Conservation (phyloP, 2,888 invertebrate genomes). For the Heteromyza rotundicornis region DNA sequence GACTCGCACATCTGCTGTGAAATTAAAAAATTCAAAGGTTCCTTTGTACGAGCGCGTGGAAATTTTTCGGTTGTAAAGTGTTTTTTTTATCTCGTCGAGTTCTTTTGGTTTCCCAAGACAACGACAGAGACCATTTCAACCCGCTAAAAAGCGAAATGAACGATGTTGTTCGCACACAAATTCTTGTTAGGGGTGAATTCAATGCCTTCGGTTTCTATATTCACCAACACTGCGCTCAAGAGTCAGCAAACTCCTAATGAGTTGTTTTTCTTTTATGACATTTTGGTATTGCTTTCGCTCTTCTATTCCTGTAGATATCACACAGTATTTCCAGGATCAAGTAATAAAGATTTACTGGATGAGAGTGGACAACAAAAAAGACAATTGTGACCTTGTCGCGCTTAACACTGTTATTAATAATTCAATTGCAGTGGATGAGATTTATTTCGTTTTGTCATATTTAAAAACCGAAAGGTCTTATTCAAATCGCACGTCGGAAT, state of each 20-base stretch:
- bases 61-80: background rate
- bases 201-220: background rate
- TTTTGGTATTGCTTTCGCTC: background rate
- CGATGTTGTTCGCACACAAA: background rate
- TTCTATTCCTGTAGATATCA: background rate
- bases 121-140: background rate
- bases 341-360: slow-evolving; percentile 33
- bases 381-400: background rate
- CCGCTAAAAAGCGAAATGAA: background rate
- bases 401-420: too few species aligned
- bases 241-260: slow-evolving; percentile 10
- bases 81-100: background rate
- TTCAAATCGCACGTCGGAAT: too few species aligned
- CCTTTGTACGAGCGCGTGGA: background rate
- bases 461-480: too few species aligned
- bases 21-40: background rate
- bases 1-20: background rate
- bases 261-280: too few species aligned
- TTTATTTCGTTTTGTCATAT: too few species aligned
- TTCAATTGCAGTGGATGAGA: too few species aligned
- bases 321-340: slow-evolving; percentile 2
- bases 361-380: slow-evolving; percentile 14
- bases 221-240: too few species aligned
- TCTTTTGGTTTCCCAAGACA: background rate
- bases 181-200: slow-evolving; percentile 3